Evolutionary conservation across 1,140 invertebrate species (phyloP).

Genomic region (Drosophila ananassae): DNA sequence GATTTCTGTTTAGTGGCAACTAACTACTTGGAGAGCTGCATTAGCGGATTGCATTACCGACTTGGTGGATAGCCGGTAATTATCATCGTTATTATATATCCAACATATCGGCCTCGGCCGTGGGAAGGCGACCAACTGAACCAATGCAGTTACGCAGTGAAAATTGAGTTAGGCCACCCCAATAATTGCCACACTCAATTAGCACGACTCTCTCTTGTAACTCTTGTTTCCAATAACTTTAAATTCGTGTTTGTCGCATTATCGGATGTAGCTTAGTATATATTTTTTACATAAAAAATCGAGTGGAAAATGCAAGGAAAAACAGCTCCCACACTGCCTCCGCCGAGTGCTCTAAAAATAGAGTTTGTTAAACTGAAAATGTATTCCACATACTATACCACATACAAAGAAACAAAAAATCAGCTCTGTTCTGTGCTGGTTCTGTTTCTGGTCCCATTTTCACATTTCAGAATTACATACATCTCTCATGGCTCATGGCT

Average conservation of each 20-base stretch:
- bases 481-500: constrained; percentile 12
- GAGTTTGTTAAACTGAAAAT: constrained; percentile 82
- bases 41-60: constrained; percentile 57
- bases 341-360: constrained; percentile 76
- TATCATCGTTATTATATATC: constrained; percentile 32
- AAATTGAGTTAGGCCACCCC: constrained; percentile 69
- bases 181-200: constrained; percentile 76
- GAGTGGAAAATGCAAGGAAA: constrained; percentile 21
- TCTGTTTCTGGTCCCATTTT: constrained; percentile 54
- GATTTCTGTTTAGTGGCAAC: constrained; percentile 63
- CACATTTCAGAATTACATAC: constrained; percentile 49
- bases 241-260: constrained; percentile 62
- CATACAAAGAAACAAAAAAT: constrained; percentile 27
- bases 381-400: constrained; percentile 76
- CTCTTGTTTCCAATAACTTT: no score
- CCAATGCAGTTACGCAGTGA: constrained; percentile 46
- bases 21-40: constrained; percentile 70
- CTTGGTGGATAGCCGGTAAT: constrained; percentile 36
- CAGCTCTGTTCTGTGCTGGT: background rate
- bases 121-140: constrained; percentile 64
- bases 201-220: constrained; percentile 33
- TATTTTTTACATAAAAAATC: constrained; percentile 13
- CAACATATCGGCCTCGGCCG: constrained; percentile 46
- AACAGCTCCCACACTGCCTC: constrained; percentile 68
- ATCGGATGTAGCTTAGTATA: constrained; percentile 40